These are phyloP conservation scores for Sinocyclocheilus maitianheensis DNA, from an alignment of 2,113 vertebrate genomes.

Conservation along the genomic window DNA sequence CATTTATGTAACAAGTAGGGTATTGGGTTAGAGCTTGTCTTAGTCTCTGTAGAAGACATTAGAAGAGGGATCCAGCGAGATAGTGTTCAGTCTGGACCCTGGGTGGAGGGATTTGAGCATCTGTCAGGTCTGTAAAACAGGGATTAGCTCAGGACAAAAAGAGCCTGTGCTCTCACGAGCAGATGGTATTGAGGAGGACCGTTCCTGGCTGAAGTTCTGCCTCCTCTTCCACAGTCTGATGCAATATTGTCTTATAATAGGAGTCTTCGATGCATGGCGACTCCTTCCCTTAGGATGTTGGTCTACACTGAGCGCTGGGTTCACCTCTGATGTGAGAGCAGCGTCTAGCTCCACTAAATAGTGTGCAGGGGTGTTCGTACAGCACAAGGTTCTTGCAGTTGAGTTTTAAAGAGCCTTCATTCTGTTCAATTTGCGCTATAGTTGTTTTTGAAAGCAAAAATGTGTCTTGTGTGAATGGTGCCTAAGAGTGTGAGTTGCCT, in stretches of 20 bases:
- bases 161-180: constrained; percentile 16
- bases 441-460: neutral
- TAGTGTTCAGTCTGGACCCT: constrained; percentile 16
- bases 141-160: constrained; percentile 43
- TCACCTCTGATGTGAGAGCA: neutral
- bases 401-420: neutral
- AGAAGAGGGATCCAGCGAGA: constrained; percentile 60
- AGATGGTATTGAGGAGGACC: constrained; percentile 14
- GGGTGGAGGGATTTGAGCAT: constrained; percentile 36
- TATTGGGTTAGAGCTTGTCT: constrained; percentile 64
- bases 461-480: no score
- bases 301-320: neutral
- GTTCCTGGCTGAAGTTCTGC: constrained; percentile 11
- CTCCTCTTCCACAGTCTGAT: neutral
- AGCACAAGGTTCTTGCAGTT: neutral
- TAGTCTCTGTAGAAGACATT: constrained; percentile 71
- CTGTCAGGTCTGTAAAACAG: constrained; percentile 47
- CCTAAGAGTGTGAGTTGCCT: no score
- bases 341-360: neutral
- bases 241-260: neutral
- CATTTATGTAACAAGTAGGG: constrained; percentile 68
- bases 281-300: neutral
- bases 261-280: neutral
- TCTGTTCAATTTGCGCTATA: neutral
- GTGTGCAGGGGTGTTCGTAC: neutral